Base-by-base conservation (phyloP, 2,888 invertebrate genomes). In the Helobdella robusta region DNA sequence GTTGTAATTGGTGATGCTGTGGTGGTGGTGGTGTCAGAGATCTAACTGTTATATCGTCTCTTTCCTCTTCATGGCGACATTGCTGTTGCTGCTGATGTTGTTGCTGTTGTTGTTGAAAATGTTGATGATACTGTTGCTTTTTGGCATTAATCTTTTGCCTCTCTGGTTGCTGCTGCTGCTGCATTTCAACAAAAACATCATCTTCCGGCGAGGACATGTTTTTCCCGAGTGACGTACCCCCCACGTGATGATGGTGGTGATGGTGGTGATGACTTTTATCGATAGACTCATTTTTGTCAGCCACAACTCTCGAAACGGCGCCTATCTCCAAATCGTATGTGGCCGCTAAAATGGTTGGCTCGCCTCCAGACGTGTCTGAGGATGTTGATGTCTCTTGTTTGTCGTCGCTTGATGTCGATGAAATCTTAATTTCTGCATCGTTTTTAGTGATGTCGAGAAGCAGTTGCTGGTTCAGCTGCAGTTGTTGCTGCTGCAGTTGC, bases 351-450 rank as follows among this genome's bases (percentile, higher is more conserved):
- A 95, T 80, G 1, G 94, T 95, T 81, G 78, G 78, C 67, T 78
- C 78, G 59, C 93, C 93, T 5, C n/a, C 11, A 0, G 92, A 92
- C 32, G 88, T 84, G 79, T 94, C 93, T 36, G 92, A 92, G 44
- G 90, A 77, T 6, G 77, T 75, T 25, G 78, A 77, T 40, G 76
- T 76, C 65, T 75, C 68, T 2, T 61, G 60, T 50, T 65, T 54
- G 36, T 68, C 65, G 30, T 68, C 66, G 28, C 58, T 54, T 18
- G 52, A 61, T 18, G 50, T 46, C 34, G 66, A 65, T 4, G 58
- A 58, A 6, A 48, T 28, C 20, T 46, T 60, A 36, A 48, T 74
- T n/a, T 75, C 73, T 40, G 74, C 66, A 34, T 75, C 76, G 68
- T 75, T 75, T 69, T 74, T 18, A 74, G 73, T 6, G 20, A 50